Base-by-base conservation (phyloP, 1,140 invertebrate species). In the Lepidostoma basale region DNA sequence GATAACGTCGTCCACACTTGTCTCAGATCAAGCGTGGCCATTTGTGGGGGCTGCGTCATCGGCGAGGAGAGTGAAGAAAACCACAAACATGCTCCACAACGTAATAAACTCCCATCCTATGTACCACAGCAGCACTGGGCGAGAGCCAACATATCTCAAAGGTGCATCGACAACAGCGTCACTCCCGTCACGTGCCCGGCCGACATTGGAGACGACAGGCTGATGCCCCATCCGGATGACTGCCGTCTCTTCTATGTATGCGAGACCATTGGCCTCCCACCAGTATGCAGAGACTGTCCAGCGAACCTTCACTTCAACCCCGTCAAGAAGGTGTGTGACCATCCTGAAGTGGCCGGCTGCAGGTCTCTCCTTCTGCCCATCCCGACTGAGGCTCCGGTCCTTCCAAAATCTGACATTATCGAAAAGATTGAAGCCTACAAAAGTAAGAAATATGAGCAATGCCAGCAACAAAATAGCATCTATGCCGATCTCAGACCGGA, bases 321-420 rank as follows among this genome's bases (percentile, higher is more conserved):
- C 3, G 56, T 14, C 1, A 69, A 74, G 12, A 75, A 75, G 42
- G 73, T 78, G 3, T 84, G 82, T 67, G 79, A 81, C 66, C 77
- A 73, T 22, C 72, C 75, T 2, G 45, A 72, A 40, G 30, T 44
- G 9, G 74, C 74, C 22, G 72, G 72, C 6, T 75, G 76, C 54
- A 60, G 58, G 18, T 52, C 47, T 1, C 20, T 39, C 28, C 12
- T 40, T 8, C 6, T 23, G 3, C 0, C 22, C n/a, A 26, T 60
- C 25, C 56, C 40, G 4, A 26, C 2, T 22, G 14, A 23, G 14
- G 9, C 12, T 18, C 28, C 52, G 10, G 52, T 18, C 0, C 28
- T 33, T 28, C 5, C 49, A 30, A 26, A 30, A 28, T 1, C 33
- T 36, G 1, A 2, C 10, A 6, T 36, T 36, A n/a, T n/a, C n/a